Base-by-base conservation (phyloP, 2,797 vertebrate species). In the Onychomys torridus region DNA sequence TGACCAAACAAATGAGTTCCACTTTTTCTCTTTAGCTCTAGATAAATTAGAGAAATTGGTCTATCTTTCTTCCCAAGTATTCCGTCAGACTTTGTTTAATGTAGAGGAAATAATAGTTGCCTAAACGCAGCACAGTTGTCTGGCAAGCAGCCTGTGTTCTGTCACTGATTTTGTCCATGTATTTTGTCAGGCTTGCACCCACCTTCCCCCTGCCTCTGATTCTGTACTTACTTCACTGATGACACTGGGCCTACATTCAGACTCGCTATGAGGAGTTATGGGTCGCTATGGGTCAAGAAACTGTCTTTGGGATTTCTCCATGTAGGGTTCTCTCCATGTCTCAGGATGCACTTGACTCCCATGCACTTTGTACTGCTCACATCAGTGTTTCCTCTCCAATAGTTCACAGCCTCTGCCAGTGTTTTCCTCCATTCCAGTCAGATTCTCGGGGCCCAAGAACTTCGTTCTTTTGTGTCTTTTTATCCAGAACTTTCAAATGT, bases 31-130 rank as follows among this genome's bases (percentile, higher is more conserved):
- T 89, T 85, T 57, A 85, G 43, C 25, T 59, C 91, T 90, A 88
- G 37, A 91, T 29, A 86, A 91, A 90, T 93, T 76, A 88, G 90
- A 96, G 40, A 93, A 92, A 83, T 86, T 37, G 55, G 32, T 52
- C 67, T 32, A 71, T 82, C 13, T n/a, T 91, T 86, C 55, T 52
- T 43, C 67, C 40, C 61, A 67, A 94, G 63, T 69, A 94, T 81
- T 90, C n/a, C 79, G 37, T 78, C n/a, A 76, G 16, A 46, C 37
- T 85, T 94, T 63, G 85, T 94, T 96, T 95, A 84, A 87, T 37
- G 10, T 19, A 65, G 63, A 96, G 81, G 61, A 92, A 92, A 75
- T 57, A 82, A 89, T n/a, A 40, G 34, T 43, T 63, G 40, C n/a
- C n/a, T 77, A 61, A 86, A 94, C n/a, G 73, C 57, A 59, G 61